Evolutionary conservation across 2,888 invertebrate species (phyloP), one percentile per base, ranked within the genome.

Genomic region (Listrodromus nycthemerus): DNA sequence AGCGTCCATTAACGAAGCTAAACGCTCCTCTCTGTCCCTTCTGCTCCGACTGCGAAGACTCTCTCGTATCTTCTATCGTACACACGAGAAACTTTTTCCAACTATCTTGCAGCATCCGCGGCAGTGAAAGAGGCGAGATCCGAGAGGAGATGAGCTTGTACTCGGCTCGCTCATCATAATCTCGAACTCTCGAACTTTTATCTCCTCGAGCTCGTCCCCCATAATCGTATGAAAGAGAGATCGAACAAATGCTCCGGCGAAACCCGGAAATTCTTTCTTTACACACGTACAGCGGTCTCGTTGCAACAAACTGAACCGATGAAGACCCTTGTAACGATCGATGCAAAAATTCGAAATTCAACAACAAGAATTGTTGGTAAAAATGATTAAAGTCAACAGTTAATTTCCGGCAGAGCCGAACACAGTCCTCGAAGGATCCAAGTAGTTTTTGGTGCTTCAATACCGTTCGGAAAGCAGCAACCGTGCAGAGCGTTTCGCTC

Each of bases 191-290:
- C 55, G 16, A 71, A 71, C 71, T 71, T 55, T 58, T 58, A 41
- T 55, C 58, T 37, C 50, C 1, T 24, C 24, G 37, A 41, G 55
- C 27, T 58, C 48, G 27, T 58, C 48, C 27, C 48, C 71, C 52
- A 55, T 24, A 71, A 73, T 58, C 41, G 66, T 82, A 65, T 61
- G 21, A 82, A 58, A 41, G 66, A 61, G 66, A 55, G 66, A 82
- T 76, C 71, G 71, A 66, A 71, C 61, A 19, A 50, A 55, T 37
- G 24, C 55, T 61, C 50, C 27, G 8, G 21, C 66, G 45, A 66
- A 66, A 66, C 33, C 4, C 27, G 55, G 58, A 67, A 76, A 76
- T 67, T 76, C 27, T 58, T 76, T 67, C n/a, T 19, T 27, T 16
- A 66, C 52, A 30, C 8, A 69, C 37, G 21, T 52, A 41, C 13